These are phyloP conservation scores for Chloromyia formosa DNA, from an alignment of 2,888 invertebrate species.

Conservation along the genomic window DNA sequence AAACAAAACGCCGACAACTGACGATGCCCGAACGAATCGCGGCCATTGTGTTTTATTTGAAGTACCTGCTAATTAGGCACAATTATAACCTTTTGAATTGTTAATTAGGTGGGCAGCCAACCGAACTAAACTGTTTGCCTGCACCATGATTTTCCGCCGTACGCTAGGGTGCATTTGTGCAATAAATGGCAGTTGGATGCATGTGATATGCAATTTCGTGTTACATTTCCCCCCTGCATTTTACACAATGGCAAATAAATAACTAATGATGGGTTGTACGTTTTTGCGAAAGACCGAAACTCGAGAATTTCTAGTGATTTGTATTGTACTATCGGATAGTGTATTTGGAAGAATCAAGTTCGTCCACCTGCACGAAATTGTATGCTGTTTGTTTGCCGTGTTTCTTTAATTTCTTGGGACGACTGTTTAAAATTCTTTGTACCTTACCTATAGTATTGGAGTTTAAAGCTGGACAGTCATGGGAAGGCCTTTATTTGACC, in stretches of 20 bases:
- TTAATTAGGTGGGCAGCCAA: slow-evolving; percentile 27
- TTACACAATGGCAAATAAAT: slow-evolving; percentile 1
- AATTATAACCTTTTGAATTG: slow-evolving; percentile 39
- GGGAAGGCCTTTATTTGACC: no score
- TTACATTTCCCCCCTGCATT: background rate
- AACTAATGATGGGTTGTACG: background rate
- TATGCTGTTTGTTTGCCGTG: no score
- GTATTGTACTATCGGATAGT: no score
- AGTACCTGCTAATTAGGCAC: slow-evolving; percentile 40
- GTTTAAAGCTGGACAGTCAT: no score
- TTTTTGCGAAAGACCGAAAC: background rate
- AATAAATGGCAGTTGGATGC: background rate
- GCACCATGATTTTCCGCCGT: slow-evolving; percentile 7
- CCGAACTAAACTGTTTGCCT: background rate
- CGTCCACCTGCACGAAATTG: no score
- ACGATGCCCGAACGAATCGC: slow-evolving; percentile 10
- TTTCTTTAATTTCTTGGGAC: no score
- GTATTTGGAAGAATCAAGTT: no score
- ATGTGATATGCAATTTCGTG: background rate
- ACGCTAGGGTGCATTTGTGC: slow-evolving; percentile 7
- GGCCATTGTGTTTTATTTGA: slow-evolving; percentile 36
- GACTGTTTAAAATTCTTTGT: no score
- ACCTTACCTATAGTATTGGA: no score
- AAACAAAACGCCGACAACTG: slow-evolving; percentile 16
- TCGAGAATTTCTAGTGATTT: no score